These are phyloP conservation scores for Progne subis DNA, from an alignment of 2,113 vertebrate genomes.

Conservation along the genomic window DNA sequence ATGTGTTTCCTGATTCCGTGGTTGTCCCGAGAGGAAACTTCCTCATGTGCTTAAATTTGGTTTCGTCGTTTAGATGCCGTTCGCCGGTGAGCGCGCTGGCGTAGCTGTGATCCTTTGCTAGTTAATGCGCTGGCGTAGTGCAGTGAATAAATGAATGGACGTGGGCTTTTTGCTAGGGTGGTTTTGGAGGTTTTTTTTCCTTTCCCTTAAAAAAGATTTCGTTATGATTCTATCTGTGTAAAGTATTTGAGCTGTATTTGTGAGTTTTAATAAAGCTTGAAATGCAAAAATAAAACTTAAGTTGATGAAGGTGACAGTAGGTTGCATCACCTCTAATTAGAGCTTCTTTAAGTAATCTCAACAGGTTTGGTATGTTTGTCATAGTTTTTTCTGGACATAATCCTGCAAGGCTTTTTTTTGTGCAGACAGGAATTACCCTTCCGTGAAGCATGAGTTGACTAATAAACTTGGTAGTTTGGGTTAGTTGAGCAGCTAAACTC, in stretches of 20 bases:
- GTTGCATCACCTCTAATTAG: not conserved
- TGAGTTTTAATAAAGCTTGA: not conserved
- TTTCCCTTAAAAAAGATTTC: not conserved
- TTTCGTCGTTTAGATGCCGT: not conserved
- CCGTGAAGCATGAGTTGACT: not conserved
- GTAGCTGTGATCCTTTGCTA: not conserved
- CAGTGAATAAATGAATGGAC: fast-evolving
- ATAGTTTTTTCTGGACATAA: fast-evolving
- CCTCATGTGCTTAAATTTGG: not conserved
- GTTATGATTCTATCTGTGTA: fast-evolving
- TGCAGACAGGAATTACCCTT: not conserved
- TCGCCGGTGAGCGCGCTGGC: not conserved
- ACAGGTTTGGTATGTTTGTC: not conserved
- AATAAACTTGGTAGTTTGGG: not conserved
- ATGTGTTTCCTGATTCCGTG: not conserved
- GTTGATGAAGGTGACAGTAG: not conserved
- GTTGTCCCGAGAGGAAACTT: not conserved
- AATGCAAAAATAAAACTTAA: not conserved
- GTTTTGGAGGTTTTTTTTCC: not conserved
- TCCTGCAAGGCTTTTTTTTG: not conserved
- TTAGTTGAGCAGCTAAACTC: not conserved
- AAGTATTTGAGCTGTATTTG: fast-evolving
- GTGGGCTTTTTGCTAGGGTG: not conserved
- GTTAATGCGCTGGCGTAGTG: not conserved
- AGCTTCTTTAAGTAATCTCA: not conserved